Evolutionary conservation across 2,797 vertebrate genomes (phyloP).

Genomic region (Buphagus erythrorhynchus): DNA sequence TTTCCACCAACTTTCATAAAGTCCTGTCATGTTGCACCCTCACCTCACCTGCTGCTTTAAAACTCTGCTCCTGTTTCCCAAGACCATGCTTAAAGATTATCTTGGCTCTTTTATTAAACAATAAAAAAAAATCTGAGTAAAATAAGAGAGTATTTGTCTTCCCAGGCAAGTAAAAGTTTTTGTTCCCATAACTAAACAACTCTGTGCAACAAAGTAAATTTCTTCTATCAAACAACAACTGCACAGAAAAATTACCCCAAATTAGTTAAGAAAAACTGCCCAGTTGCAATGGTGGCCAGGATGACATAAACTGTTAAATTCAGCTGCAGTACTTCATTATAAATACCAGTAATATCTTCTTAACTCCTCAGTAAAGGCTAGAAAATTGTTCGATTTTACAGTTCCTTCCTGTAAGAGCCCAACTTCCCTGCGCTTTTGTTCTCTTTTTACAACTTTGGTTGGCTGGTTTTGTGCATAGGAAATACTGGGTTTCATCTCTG

Average conservation of each 20-base stretch:
- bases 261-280: neutral
- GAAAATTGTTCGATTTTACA: neutral
- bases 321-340: neutral
- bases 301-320: neutral
- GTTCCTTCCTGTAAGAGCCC: neutral
- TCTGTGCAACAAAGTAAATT: neutral
- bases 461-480: accelerated
- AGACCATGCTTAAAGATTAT: neutral
- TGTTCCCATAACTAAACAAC: neutral
- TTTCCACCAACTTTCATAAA: neutral
- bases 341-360: neutral
- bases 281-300: neutral
- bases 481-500: neutral
- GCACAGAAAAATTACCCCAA: neutral
- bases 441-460: neutral
- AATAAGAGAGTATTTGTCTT: neutral
- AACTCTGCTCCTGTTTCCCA: neutral
- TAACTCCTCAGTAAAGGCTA: neutral
- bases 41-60: neutral
- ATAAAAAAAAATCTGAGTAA: neutral
- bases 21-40: neutral
- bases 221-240: neutral
- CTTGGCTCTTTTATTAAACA: neutral
- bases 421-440: neutral
- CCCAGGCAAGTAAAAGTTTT: neutral